Percentiles rank a stretch among this genome's conserved stretches.
phyloP scores from a whole-genome alignment of 2,797 vertebrate species.

The Tapirus indicus region DNA sequence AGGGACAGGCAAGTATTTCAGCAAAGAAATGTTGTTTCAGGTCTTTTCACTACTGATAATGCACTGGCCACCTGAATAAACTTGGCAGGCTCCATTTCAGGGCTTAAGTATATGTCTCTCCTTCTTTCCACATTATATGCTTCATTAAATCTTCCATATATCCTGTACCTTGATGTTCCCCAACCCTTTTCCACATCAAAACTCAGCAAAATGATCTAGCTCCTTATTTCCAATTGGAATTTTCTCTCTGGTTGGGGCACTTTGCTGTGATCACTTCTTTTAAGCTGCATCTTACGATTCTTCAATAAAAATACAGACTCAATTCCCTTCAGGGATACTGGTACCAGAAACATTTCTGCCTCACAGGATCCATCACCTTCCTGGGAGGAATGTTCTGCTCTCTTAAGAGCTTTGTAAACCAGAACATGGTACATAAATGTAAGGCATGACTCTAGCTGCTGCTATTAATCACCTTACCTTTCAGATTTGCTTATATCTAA shows the following conservation, averaged over 20 bases:
- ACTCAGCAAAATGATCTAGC: slow-evolving; percentile 48
- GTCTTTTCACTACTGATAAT: slow-evolving; percentile 62
- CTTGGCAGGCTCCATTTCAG: slow-evolving; percentile 58
- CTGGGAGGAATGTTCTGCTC: slow-evolving; percentile 56
- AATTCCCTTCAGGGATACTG: slow-evolving; percentile 54
- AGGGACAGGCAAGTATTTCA: background rate
- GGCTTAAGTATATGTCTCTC: slow-evolving; percentile 42
- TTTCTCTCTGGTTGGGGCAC: slow-evolving; percentile 51
- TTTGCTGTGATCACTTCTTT: slow-evolving; percentile 67
- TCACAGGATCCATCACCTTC: slow-evolving; percentile 54
- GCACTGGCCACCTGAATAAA: slow-evolving; percentile 72
- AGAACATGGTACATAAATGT: slow-evolving; percentile 43
- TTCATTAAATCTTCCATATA: slow-evolving; percentile 70
- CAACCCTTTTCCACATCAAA: slow-evolving; percentile 68
- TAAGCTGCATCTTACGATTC: slow-evolving; percentile 12
- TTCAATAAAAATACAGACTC: slow-evolving; percentile 62
- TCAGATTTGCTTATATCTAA: slow-evolving; percentile 60
- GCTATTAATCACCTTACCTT: slow-evolving; percentile 58
- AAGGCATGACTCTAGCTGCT: slow-evolving; percentile 44
- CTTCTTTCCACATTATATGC: slow-evolving; percentile 64
- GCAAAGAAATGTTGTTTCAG: background rate
- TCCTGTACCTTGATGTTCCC: slow-evolving; percentile 67
- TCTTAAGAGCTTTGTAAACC: slow-evolving; percentile 65
- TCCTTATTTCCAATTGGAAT: slow-evolving; percentile 54
- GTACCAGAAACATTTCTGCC: slow-evolving; percentile 62